Evolutionary conservation across 2,888 invertebrate genomes (phyloP).

Genomic region (Oligia latruncula): DNA sequence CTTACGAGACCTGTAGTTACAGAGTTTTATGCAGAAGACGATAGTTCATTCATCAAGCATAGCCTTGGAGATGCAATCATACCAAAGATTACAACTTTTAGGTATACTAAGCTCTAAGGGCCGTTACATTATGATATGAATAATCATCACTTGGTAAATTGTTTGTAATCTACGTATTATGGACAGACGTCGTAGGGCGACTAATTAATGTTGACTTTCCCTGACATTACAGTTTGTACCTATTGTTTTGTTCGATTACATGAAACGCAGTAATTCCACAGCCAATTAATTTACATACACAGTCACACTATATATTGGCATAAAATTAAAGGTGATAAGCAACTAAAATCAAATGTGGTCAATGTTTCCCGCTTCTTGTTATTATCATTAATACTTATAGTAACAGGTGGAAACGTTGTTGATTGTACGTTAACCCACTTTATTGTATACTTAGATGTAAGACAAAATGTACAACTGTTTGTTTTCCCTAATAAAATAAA

Average conservation of each 20-base stretch:
- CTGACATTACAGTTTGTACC: constrained; percentile 1
- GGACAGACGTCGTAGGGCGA: neutral
- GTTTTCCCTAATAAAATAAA: no score
- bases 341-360: neutral
- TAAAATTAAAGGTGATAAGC: neutral
- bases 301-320: constrained; percentile 4
- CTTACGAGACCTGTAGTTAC: constrained; percentile 29
- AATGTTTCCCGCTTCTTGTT: constrained; percentile 12
- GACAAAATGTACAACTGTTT: no score
- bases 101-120: neutral
- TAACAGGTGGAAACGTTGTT: no score
- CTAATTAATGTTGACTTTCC: constrained; percentile 13
- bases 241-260: constrained; percentile 25
- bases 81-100: constrained; percentile 12
- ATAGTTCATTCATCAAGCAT: constrained; percentile 28
- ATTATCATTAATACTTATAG: neutral
- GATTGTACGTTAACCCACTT: no score
- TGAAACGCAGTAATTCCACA: constrained; percentile 13
- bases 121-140: neutral
- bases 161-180: constrained; percentile 13
- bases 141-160: constrained; percentile 2
- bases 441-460: no score
- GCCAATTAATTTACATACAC: constrained; percentile 11
- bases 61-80: constrained; percentile 12
- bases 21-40: constrained; percentile 23